Conservation (phyloP, 1,140 invertebrate genomes). For the Calliopsis andreniformis region DNA sequence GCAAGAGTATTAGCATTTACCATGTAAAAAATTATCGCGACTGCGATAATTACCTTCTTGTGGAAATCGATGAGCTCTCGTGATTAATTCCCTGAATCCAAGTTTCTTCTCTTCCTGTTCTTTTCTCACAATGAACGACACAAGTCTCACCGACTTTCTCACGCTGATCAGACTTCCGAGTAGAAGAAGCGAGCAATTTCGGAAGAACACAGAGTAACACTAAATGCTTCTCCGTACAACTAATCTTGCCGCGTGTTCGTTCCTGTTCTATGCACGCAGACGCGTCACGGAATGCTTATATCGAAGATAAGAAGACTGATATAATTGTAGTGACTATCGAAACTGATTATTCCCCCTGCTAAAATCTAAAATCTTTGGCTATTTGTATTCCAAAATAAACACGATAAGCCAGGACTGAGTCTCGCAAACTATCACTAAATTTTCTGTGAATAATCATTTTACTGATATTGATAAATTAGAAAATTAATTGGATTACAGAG, state of each 20-base stretch:
- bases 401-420: background rate
- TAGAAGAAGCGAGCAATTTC: background rate
- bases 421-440: background rate
- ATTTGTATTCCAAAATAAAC: slow-evolving; percentile 15
- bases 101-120: too few relatives aligned
- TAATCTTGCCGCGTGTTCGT: background rate
- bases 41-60: slow-evolving; percentile 16
- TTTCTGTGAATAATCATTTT: background rate
- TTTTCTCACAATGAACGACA: too few relatives aligned
- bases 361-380: background rate
- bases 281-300: background rate
- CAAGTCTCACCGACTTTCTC: too few relatives aligned
- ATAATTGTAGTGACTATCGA: slow-evolving; percentile 6
- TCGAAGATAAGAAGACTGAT: slow-evolving; percentile 38
- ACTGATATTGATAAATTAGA: too few relatives aligned
- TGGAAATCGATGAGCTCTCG: background rate
- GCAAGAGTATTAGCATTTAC: background rate
- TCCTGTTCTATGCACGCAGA: background rate
- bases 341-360: background rate
- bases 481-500: too few relatives aligned
- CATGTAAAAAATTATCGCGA: background rate
- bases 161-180: too few relatives aligned
- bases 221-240: background rate
- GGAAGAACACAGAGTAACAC: background rate
- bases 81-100: too few relatives aligned